Base-by-base conservation (phyloP, 2,888 invertebrate species). In the Sipunculus nudus region DNA sequence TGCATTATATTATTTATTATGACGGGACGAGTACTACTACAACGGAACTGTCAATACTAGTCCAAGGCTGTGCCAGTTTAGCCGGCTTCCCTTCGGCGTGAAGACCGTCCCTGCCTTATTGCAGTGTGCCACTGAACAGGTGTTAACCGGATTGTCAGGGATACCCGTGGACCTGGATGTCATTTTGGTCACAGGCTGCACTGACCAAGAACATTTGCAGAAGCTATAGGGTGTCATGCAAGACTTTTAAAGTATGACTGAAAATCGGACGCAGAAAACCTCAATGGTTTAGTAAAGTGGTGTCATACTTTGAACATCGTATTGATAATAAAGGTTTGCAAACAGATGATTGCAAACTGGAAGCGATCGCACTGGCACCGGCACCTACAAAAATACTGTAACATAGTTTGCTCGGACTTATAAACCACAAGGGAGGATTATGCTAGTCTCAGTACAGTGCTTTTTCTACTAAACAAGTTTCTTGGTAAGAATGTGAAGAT, bases 31-130 rank as follows among this genome's bases (percentile, higher is more conserved):
- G n/a, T n/a, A n/a, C n/a, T n/a, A n/a, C n/a, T n/a, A n/a, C n/a
- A n/a, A n/a, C n/a, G n/a, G n/a, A n/a, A 49, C 49, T 5, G 23
- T 49, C 5, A 49, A 49, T 8, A 49, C 32, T 25, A 28, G 13
- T 49, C 19, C 19, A 29, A 16, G 52, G 16, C 5, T 46, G 4
- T 21, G 23, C 16, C 23, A 6, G 3, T 25, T 26, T 25, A 23
- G 26, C 5, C 46, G 46, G 23, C 16, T 46, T 16, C 46, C 46
- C 5, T 41, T 41, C 19, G 43, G 43, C 19, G 19, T 41, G 16
- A 41, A 41, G 19, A 41, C 10, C 8, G 43, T 21, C 8, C 8
- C 10, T n/a, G 13, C 10, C 10, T 10, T 8, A n/a, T 46, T 46
- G 23, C 16, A 46, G 46, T 26, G 26, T 26, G 25, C 23, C 16